Percentiles rank a stretch among this genome's conserved stretches.
These are phyloP conservation scores for Poeciliopsis gracilis DNA, from an alignment of 2,797 vertebrate species.

Conservation along the genomic window DNA sequence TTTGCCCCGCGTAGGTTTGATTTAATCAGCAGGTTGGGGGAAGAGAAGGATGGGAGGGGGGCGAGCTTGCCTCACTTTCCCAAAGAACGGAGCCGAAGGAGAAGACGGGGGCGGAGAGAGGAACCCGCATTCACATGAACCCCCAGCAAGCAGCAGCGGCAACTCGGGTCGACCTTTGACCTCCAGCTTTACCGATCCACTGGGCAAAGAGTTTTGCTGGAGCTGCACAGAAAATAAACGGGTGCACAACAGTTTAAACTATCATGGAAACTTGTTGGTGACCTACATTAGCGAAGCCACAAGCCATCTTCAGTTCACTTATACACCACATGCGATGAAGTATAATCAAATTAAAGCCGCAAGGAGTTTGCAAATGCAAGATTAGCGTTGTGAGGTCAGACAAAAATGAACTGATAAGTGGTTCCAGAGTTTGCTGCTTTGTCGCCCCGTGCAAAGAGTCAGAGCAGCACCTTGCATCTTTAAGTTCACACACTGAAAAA, in stretches of 20 bases:
- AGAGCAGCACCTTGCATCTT: neutral
- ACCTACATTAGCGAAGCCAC: constrained; percentile 77
- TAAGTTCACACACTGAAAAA: neutral
- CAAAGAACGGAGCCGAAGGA: constrained; percentile 45
- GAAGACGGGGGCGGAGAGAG: constrained; percentile 53
- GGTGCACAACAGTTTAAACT: constrained; percentile 57
- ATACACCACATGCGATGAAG: constrained; percentile 23
- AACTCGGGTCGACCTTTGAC: constrained; percentile 36
- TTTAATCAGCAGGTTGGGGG: constrained; percentile 69
- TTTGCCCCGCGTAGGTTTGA: constrained; percentile 62
- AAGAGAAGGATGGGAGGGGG: neutral
- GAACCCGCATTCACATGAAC: constrained; percentile 57
- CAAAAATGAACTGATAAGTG: neutral
- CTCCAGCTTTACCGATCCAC: constrained; percentile 16
- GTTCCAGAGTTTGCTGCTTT: neutral
- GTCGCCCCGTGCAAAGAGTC: neutral
- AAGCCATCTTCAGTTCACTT: constrained; percentile 40
- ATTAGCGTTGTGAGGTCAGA: neutral
- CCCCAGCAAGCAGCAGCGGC: constrained; percentile 25
- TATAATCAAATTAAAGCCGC: constrained; percentile 24
- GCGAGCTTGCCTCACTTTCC: constrained; percentile 48
- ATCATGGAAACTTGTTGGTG: constrained; percentile 59
- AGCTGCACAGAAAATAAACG: constrained; percentile 61
- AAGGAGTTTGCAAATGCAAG: constrained; percentile 10
- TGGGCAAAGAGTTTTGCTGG: constrained; percentile 12